Base-by-base conservation (phyloP, 2,797 vertebrate genomes). In the Mionectes olivaceus region DNA sequence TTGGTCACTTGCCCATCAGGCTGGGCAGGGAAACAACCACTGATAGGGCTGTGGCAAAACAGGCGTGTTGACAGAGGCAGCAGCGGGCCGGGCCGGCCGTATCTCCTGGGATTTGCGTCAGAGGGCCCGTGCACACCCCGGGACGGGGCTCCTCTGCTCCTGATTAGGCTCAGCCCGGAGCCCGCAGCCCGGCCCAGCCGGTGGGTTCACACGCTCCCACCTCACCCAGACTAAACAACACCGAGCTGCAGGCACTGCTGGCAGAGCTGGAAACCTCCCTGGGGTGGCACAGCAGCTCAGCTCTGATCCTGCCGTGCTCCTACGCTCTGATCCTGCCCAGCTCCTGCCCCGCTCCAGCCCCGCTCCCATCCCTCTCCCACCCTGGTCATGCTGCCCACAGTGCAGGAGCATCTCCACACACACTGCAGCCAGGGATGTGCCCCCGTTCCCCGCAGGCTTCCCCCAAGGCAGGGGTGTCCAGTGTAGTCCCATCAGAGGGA, bases 191-290 rank as follows among this genome's bases (percentile, higher is more conserved):
- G 78, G 67, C 91, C 4, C 13, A 21, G 92, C 75, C 80, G 63
- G 67, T 41, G 44, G 43, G 15, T 55, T 94, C 95, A 77, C 93
- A 56, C 56, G 18, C 82, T 93, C 83, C 65, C 67, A 19, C 71
- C 74, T 82, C 68, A 18, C 83, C 74, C 89, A 97, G 97, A 97
- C 97, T 67, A 94, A 97, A 98, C 91, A 97, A 89, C 19, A 0
- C 1, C 0, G 63, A 35, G 77, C 73, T 1, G 12, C 3, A 23
- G 73, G 27, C 2, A 6, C 75, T 61, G 61, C 14, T 56, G 65
- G n/a, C 52, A 4, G 32, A 46, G 70, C 57, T 19, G 1, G 3
- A 5, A 11, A 4, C 19, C 7, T 2, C 55, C 69, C 81, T 0
- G 59, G 46, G 35, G 6, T 3, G 41, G 49, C 44, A 7, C 12